phyloP scores from a whole-genome alignment of 2,797 vertebrate genomes.

The Anas flavirostris region DNA sequence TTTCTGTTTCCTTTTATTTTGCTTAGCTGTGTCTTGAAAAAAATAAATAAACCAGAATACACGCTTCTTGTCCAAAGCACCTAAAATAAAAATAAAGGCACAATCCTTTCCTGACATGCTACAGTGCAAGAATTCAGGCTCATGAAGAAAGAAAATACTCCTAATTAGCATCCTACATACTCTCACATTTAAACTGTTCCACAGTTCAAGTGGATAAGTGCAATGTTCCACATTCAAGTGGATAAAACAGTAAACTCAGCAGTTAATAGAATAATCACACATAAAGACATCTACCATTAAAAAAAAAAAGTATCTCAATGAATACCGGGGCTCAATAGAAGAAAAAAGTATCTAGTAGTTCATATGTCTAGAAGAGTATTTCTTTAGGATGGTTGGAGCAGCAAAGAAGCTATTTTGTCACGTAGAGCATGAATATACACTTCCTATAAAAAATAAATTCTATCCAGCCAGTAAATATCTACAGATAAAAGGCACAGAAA shows the following conservation, averaged over 20 bases:
- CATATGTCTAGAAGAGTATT: not conserved
- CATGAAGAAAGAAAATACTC: not conserved
- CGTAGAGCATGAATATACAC: not conserved
- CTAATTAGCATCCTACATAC: fast-evolving
- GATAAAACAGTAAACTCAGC: not conserved
- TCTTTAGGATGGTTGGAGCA: not conserved
- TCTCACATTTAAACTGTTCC: not conserved
- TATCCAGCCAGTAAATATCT: not conserved
- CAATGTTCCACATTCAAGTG: not conserved
- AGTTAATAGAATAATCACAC: not conserved
- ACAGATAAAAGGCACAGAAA: not conserved
- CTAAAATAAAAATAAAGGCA: constrained; percentile 7
- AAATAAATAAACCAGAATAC: not conserved
- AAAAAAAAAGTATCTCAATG: not conserved
- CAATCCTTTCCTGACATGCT: not conserved
- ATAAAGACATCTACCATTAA: not conserved
- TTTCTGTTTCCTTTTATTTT: not conserved
- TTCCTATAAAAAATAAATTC: not conserved
- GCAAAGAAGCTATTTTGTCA: not conserved
- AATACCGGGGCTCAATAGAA: not conserved
- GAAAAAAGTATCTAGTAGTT: not conserved
- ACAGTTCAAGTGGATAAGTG: not conserved
- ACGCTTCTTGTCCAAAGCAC: not conserved
- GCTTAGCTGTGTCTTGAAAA: not conserved
- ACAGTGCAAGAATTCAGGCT: not conserved